Percentiles rank a stretch among this genome's conserved stretches.
Evolutionary conservation across 2,888 invertebrate genomes (phyloP).

Genomic region (Syrphus vitripennis): DNA sequence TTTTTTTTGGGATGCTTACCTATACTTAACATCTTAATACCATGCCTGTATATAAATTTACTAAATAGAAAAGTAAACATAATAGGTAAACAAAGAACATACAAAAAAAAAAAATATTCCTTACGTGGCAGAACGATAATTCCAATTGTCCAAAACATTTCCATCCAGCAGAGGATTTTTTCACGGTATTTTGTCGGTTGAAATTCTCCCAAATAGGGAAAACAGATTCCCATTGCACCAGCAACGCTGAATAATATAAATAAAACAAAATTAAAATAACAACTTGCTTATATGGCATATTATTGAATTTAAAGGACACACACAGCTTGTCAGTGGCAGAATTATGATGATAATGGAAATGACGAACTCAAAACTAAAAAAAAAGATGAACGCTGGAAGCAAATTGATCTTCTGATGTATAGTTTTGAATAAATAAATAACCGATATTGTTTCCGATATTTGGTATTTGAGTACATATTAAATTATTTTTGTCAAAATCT

Average conservation of each 20-base stretch:
- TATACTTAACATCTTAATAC: background rate
- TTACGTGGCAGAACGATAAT: slow-evolving; percentile 88
- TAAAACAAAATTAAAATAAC: background rate
- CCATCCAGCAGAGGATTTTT: slow-evolving; percentile 92
- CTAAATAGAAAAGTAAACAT: slow-evolving; percentile 44
- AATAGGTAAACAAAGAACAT: too few species aligned
- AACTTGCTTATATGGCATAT: too few species aligned
- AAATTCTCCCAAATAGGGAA: slow-evolving; percentile 91
- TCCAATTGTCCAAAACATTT: slow-evolving; percentile 91
- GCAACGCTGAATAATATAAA: slow-evolving; percentile 84
- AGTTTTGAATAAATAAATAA: too few species aligned
- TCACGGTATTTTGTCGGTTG: slow-evolving; percentile 90
- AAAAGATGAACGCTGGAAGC: too few species aligned
- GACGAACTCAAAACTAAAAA: too few species aligned
- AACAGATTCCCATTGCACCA: slow-evolving; percentile 91
- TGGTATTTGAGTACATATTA: too few species aligned
- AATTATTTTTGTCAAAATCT: too few species aligned
- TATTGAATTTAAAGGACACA: too few species aligned
- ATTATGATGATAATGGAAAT: too few species aligned
- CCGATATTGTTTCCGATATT: too few species aligned
- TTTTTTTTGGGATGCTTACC: background rate
- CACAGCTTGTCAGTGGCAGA: too few species aligned
- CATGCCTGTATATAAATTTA: background rate
- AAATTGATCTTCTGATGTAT: too few species aligned
- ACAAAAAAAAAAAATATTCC: slow-evolving; percentile 73